Base-by-base conservation (phyloP, 1,140 invertebrate species). In the Gryon sp. region DNA sequence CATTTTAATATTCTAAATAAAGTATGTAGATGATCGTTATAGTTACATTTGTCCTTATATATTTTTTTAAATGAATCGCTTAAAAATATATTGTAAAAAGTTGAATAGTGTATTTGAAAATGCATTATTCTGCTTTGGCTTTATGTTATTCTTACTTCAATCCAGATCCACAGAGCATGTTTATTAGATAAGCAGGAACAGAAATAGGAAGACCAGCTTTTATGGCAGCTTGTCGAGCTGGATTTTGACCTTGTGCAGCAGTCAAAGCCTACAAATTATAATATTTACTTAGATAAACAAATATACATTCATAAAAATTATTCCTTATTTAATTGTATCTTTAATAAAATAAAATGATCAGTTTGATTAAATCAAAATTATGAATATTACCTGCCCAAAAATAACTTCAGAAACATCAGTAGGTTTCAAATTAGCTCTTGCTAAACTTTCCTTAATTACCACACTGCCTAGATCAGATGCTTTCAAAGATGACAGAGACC, bases 151-250 rank as follows among this genome's bases (percentile, higher is more conserved):
- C 86, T 83, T 89, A 94, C 92, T 94, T 94, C 1, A 97, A 84
- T 5, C 96, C 95, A 34, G 95, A 97, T 20, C 95, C 96, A 89
- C 96, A 97, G 2, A 97, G 85, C 93, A 96, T 94, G 81, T 96
- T 97, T 5, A 97, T 84, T n/a, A 90, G 87, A 83, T 91, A 93
- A 22, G 95, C 93, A 40, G 96, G 94, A 19, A 94, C 92, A 48
- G 88, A 80, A 62, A 91, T 85, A 20, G 95, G 94, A 76, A 97
- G 84, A n/a, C 94, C 95, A 45, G 94, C 94, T 77, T 91, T 91
- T 1, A 96, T 85, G 8, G 94, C 89, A 32, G 95, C 94, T 86
- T 97, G 95, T 72, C 96, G 90, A 0, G 94, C 94, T 55, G 96
- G 94, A 89, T 97, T 97, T 89, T 96, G 95, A 16, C 96, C 95